These are phyloP conservation scores for Amphiprion clarkii DNA, from an alignment of 2,797 vertebrate species.

Conservation along the genomic window DNA sequence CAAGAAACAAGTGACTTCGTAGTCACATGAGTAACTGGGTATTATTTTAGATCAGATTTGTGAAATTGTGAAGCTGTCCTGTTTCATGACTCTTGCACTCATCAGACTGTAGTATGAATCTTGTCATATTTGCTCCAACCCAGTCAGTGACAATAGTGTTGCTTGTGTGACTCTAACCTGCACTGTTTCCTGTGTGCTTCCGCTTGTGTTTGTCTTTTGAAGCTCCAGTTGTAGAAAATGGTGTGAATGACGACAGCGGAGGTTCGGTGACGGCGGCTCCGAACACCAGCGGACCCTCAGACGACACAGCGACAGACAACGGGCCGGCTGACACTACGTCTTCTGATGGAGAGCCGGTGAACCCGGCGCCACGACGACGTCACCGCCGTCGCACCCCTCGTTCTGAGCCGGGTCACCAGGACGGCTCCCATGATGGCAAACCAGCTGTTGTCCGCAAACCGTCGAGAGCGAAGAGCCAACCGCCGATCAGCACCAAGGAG, in stretches of 20 bases:
- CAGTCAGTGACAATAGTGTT: no score
- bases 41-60: no score
- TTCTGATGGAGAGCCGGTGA: constrained; percentile 60
- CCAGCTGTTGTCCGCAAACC: constrained; percentile 74
- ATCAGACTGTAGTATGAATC: no score
- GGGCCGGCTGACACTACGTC: constrained; percentile 52
- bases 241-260: constrained; percentile 20
- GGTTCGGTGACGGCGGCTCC: constrained; percentile 2
- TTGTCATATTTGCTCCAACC: no score
- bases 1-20: no score
- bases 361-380: constrained; percentile 20
- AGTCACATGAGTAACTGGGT: no score
- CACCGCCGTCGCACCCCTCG: constrained; percentile 58
- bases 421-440: constrained; percentile 78
- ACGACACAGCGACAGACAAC: constrained; percentile 51
- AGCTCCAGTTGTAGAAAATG: constrained; percentile 56
- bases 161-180: no score
- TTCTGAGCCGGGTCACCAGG: constrained; percentile 62
- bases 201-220: neutral
- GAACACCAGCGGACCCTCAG: constrained; percentile 12
- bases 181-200: neutral
- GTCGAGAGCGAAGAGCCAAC: constrained; percentile 83
- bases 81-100: no score
- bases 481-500: constrained; percentile 76
- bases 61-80: no score